phyloP scores from a whole-genome alignment of 2,113 vertebrate species.

The Nanorana parkeri region DNA sequence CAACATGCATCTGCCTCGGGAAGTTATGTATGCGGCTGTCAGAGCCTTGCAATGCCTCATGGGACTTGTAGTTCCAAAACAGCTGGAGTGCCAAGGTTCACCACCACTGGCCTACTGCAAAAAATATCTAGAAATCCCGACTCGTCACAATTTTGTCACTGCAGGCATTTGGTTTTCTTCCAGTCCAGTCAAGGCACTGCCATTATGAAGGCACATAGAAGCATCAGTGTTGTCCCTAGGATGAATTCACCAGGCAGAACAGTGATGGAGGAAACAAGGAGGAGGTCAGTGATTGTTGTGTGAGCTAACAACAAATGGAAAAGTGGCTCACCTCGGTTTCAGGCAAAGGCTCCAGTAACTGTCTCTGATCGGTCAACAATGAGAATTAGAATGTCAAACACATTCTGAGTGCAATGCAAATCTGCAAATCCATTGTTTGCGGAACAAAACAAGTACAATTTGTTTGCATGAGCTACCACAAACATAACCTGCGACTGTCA shows the following conservation, averaged over 20 bases:
- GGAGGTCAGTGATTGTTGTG: not conserved
- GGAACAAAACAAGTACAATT: not conserved
- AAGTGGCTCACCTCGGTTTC: not conserved
- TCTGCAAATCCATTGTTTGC: not conserved
- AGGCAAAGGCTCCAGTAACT: not conserved
- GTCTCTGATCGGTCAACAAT: not conserved
- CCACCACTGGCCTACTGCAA: too few species aligned
- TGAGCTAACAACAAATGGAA: too few species aligned
- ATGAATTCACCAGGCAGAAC: not conserved
- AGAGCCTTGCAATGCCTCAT: too few species aligned
- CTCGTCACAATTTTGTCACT: conserved; percentile 58
- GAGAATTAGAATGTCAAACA: not conserved
- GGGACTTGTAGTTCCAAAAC: too few species aligned
- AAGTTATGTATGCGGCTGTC: too few species aligned
- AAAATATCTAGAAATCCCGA: conserved; percentile 28
- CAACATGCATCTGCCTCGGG: too few species aligned
- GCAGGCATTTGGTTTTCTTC: conserved; percentile 19
- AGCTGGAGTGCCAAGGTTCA: too few species aligned
- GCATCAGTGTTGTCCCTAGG: conserved; percentile 31
- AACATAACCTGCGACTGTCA: not conserved
- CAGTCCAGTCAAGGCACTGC: not conserved
- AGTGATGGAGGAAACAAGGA: not conserved
- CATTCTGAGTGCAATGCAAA: not conserved
- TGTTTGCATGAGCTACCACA: not conserved
- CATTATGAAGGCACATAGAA: conserved; percentile 52